Percentiles rank a stretch among this genome's conserved stretches.
Conservation (phyloP, 2,113 vertebrate genomes). For the Eubucco bourcierii region DNA sequence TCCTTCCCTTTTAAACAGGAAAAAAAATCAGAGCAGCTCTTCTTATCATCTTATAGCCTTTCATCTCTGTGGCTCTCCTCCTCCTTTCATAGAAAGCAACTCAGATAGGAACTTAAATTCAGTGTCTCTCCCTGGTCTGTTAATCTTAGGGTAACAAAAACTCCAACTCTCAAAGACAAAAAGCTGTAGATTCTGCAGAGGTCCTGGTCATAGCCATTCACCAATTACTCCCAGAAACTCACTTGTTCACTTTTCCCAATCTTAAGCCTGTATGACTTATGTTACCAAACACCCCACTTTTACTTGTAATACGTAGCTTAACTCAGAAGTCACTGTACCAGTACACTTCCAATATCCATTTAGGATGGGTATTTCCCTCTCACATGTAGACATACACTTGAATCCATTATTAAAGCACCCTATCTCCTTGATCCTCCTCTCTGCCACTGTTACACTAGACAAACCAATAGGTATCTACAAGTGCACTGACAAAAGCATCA, state of each 20-base stretch:
- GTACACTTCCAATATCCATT: not conserved
- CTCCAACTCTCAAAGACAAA: not conserved
- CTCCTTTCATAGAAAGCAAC: not conserved
- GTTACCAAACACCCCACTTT: not conserved
- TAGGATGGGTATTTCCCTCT: not conserved
- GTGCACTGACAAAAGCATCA: not conserved
- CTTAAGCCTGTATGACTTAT: not conserved
- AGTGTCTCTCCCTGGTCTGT: not conserved
- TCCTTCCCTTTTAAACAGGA: not conserved
- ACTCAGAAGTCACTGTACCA: not conserved
- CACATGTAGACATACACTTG: not conserved
- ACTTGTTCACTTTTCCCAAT: not conserved
- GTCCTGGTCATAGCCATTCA: not conserved
- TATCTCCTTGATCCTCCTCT: not conserved
- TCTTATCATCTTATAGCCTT: not conserved
- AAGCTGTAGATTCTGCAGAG: not conserved
- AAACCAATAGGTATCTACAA: accelerated
- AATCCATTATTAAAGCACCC: not conserved
- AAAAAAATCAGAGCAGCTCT: not conserved
- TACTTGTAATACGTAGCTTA: not conserved
- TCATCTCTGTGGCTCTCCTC: not conserved
- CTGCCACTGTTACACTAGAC: not conserved
- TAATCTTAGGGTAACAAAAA: not conserved
- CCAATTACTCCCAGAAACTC: not conserved
- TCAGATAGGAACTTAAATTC: not conserved